These are phyloP conservation scores for Cepaea hortensis DNA, from an alignment of 2,888 invertebrate species.

Conservation along the genomic window DNA sequence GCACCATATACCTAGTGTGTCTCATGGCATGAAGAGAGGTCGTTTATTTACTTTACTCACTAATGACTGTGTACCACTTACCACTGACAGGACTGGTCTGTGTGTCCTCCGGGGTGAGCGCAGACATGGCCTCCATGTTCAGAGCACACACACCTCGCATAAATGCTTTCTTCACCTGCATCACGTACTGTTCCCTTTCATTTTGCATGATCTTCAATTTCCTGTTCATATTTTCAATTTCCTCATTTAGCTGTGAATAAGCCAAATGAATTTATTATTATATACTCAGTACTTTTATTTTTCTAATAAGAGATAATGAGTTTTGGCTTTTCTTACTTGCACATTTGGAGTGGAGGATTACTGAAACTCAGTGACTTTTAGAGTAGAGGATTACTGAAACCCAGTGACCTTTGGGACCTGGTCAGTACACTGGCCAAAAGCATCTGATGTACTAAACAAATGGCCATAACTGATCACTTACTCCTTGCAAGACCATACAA, in stretches of 20 bases:
- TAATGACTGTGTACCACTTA: neutral
- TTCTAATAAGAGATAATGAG: neutral
- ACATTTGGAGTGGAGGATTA: neutral
- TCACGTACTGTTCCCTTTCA: slow-evolving; percentile 72
- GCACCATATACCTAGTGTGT: too few relatives aligned
- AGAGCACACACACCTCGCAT: slow-evolving; percentile 77
- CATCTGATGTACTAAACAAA: too few relatives aligned
- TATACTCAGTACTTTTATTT: neutral
- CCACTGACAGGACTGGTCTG: neutral
- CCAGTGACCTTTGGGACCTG: too few relatives aligned
- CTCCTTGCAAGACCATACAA: too few relatives aligned
- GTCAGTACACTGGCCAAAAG: too few relatives aligned
- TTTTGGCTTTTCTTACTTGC: neutral
- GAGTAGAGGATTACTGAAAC: too few relatives aligned
- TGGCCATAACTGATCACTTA: too few relatives aligned
- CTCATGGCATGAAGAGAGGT: too few relatives aligned
- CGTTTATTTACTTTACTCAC: too few relatives aligned
- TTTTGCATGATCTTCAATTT: slow-evolving; percentile 67
- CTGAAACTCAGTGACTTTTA: too few relatives aligned
- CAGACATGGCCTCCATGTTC: slow-evolving; percentile 76
- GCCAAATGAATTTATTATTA: neutral
- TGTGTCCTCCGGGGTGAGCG: slow-evolving; percentile 69
- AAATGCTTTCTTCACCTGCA: slow-evolving; percentile 76
- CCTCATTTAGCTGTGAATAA: slow-evolving; percentile 61
- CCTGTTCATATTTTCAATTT: slow-evolving; percentile 59